Percentiles rank a stretch among this genome's conserved stretches.
Evolutionary conservation across 2,113 vertebrate species (phyloP).

Genomic region (Thunnus thynnus): DNA sequence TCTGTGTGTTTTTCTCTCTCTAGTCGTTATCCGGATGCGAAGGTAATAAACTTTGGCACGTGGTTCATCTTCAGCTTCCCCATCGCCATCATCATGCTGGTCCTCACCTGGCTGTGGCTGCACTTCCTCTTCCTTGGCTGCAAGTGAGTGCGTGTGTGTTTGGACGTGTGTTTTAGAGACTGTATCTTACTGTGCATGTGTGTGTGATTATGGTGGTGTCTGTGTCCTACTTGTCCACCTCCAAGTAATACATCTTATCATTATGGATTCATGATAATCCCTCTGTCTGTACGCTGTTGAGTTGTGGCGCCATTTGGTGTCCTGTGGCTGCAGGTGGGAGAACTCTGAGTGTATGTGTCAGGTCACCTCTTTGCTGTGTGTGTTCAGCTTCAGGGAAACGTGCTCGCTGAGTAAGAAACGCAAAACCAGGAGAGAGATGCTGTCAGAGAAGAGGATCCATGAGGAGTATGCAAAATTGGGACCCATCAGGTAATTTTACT

Average conservation of each 20-base stretch:
- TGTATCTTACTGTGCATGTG: constrained; percentile 52
- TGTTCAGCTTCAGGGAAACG: constrained; percentile 93
- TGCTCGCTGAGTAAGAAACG: constrained; percentile 98
- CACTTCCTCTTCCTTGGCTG: constrained; percentile 97
- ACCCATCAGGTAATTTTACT: constrained; percentile 83
- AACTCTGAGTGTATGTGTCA: not conserved
- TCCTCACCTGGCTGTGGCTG: constrained; percentile 98
- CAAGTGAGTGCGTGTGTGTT: constrained; percentile 91
- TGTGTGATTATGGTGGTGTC: constrained; percentile 20
- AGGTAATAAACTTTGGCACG: constrained; percentile 97
- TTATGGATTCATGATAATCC: constrained; percentile 54
- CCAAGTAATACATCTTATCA: constrained; percentile 40
- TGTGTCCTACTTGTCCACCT: not conserved
- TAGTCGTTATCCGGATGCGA: constrained; percentile 95
- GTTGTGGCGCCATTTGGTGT: not conserved
- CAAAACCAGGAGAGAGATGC: constrained; percentile 93
- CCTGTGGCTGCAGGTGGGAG: not conserved
- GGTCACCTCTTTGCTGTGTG: constrained; percentile 10
- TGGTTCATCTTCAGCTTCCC: constrained; percentile 99
- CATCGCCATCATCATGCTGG: constrained; percentile 94
- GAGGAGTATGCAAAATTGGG: constrained; percentile 96
- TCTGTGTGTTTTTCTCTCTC: constrained; percentile 19
- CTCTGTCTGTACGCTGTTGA: not conserved
- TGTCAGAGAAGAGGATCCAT: constrained; percentile 95
- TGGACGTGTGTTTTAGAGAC: not conserved